Percentiles rank a stretch among this genome's conserved stretches.
Evolutionary conservation across 2,888 invertebrate species (phyloP).

Genomic region (Sarcophaga carnaria): DNA sequence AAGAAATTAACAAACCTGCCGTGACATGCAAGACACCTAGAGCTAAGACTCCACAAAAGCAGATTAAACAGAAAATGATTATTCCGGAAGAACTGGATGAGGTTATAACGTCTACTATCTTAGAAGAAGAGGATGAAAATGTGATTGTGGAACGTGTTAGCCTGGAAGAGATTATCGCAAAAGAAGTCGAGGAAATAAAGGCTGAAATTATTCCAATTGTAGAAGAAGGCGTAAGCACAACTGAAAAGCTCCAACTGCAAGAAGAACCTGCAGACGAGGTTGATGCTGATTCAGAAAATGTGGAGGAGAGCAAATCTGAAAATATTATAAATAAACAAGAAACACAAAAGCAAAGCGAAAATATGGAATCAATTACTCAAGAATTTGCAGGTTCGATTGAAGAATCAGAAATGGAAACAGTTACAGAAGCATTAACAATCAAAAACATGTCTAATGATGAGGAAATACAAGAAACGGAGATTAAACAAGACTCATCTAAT

Average conservation of each 20-base stretch:
- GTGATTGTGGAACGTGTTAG: too few species aligned
- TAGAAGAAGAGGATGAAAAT: conserved; percentile 50
- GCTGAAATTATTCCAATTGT: not conserved
- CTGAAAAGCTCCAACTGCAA: too few species aligned
- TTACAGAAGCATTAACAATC: not conserved
- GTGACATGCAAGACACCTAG: conserved; percentile 32
- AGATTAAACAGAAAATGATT: conserved; percentile 1
- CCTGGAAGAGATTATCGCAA: not conserved
- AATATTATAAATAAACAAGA: not conserved
- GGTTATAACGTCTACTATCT: conserved; percentile 61
- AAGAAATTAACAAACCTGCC: conserved; percentile 19
- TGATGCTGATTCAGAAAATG: too few species aligned
- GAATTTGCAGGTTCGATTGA: not conserved
- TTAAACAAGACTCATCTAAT: not conserved
- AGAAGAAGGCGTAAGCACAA: too few species aligned
- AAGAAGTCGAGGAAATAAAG: not conserved
- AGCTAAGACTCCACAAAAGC: conserved; percentile 38
- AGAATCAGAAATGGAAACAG: not conserved
- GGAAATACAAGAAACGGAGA: not conserved
- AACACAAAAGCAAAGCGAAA: not conserved
- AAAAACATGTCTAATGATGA: not conserved
- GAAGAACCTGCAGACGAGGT: too few species aligned
- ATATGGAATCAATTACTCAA: not conserved
- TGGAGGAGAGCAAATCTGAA: too few species aligned
- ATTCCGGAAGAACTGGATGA: conserved; percentile 61